phyloP scores from a whole-genome alignment of 2,113 vertebrate genomes.

The Theristicus caerulescens region DNA sequence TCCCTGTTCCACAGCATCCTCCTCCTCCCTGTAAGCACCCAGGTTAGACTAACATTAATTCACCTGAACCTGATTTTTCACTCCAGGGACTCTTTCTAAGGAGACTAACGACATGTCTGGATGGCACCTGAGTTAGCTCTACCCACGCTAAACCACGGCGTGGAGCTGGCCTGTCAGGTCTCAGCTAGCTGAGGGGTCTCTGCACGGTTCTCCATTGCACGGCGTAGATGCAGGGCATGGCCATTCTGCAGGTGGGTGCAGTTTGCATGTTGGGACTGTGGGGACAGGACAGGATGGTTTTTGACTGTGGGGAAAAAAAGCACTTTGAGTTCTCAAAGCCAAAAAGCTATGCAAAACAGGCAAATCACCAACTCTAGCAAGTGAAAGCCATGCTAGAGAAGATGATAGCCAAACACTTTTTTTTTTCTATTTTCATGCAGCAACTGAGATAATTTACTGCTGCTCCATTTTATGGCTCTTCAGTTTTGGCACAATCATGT shows the following conservation, averaged over 20 bases:
- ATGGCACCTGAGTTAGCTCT: not conserved
- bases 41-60: not conserved
- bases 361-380: not conserved
- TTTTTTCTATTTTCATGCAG: constrained; percentile 1
- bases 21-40: not conserved
- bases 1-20: not conserved
- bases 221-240: not conserved
- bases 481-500: not conserved
- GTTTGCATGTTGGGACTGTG: not conserved
- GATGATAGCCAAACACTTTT: not conserved
- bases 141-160: not conserved
- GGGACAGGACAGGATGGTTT: not conserved
- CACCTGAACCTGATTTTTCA: not conserved
- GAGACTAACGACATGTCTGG: not conserved
- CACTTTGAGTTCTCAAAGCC: not conserved
- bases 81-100: not conserved
- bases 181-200: not conserved
- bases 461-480: not conserved
- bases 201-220: accelerated
- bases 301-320: not conserved
- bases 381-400: not conserved
- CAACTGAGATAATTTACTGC: constrained; percentile 13
- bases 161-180: not conserved
- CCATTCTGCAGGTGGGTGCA: not conserved
- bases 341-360: not conserved